Evolutionary conservation across 2,113 vertebrate genomes (phyloP).

Genomic region (Holacanthus passer): DNA sequence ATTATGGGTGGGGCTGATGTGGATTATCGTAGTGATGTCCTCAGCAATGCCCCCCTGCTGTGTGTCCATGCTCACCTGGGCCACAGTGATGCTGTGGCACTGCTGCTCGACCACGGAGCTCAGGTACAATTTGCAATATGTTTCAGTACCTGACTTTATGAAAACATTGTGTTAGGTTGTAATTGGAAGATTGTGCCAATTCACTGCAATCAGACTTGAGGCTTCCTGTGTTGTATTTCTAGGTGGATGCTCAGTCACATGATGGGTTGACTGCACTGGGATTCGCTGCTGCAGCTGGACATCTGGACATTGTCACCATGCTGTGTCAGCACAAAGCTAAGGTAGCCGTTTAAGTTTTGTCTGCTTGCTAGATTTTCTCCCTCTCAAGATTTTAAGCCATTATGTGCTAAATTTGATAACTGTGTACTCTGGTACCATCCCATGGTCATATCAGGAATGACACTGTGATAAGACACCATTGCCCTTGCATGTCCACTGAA

Average conservation of each 20-base stretch:
- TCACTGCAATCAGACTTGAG: not conserved
- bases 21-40: constrained; percentile 91
- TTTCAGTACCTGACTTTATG: not conserved
- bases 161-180: not conserved
- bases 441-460: not conserved
- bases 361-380: not conserved
- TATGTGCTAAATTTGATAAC: not conserved
- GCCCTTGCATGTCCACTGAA: not conserved
- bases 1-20: constrained; percentile 94
- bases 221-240: not conserved
- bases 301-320: constrained; percentile 88
- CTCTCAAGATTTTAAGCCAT: not conserved
- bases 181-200: not conserved
- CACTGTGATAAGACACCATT: too few species aligned
- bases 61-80: constrained; percentile 96
- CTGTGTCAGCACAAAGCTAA: constrained; percentile 92
- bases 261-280: constrained; percentile 93
- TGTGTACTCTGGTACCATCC: not conserved
- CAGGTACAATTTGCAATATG: constrained; percentile 65
- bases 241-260: constrained; percentile 90
- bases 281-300: constrained; percentile 93
- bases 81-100: constrained; percentile 90
- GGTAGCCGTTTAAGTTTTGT: constrained; percentile 80
- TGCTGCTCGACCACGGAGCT: constrained; percentile 94
- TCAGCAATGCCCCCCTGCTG: constrained; percentile 93